These are phyloP conservation scores for Saiga tatarica DNA, from an alignment of 2,113 vertebrate species.

Conservation along the genomic window DNA sequence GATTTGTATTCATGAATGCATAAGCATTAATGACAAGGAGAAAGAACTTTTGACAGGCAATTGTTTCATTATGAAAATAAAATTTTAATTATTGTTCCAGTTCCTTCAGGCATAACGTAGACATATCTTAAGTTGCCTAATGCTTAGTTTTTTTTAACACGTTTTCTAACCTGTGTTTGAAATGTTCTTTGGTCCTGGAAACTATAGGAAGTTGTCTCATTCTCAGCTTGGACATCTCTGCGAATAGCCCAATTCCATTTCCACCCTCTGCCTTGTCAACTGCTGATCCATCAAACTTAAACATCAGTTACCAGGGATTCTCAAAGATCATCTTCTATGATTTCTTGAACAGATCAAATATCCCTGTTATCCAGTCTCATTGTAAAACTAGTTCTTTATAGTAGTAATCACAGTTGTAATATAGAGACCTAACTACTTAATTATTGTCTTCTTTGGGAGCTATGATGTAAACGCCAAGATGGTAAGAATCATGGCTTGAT, in stretches of 20 bases:
- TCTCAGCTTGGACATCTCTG: background rate
- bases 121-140: background rate
- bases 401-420: background rate
- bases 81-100: background rate
- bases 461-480: background rate
- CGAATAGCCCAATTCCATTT: background rate
- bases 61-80: constrained; percentile 45
- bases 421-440: background rate
- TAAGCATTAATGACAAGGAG: constrained; percentile 21
- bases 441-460: background rate
- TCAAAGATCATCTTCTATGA: background rate
- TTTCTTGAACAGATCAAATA: background rate
- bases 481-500: background rate
- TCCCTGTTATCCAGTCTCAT: background rate
- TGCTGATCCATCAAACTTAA: background rate
- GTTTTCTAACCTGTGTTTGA: background rate
- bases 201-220: background rate
- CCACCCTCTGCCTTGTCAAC: background rate
- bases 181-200: background rate
- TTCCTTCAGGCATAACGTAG: background rate
- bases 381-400: background rate
- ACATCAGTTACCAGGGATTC: background rate
- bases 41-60: constrained; percentile 21
- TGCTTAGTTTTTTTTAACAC: background rate
- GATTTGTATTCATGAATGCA: constrained; percentile 17